Conservation (phyloP, 2,113 vertebrate species). For the Pterophyllum scalare region DNA sequence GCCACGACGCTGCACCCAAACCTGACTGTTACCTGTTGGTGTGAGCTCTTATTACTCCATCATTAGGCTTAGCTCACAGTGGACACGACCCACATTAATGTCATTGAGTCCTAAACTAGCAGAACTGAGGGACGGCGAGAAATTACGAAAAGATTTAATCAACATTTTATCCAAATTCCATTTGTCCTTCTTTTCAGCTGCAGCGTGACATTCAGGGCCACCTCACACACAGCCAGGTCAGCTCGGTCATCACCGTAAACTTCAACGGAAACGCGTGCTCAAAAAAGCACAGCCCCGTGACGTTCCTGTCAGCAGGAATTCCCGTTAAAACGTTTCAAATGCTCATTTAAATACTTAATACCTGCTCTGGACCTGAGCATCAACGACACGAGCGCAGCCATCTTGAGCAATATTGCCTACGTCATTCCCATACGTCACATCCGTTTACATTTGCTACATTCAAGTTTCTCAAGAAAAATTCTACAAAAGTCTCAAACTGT, state of each 20-base stretch:
- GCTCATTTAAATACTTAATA: constrained; percentile 1
- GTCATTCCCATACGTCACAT: constrained; percentile 24
- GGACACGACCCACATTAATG: background rate
- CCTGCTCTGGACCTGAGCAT: constrained; percentile 63
- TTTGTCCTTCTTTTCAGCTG: background rate
- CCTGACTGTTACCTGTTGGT: background rate
- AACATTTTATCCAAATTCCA: background rate
- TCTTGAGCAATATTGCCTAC: constrained; percentile 44
- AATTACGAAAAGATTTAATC: background rate
- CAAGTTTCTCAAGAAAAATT: fast-evolving
- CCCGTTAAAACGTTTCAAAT: background rate
- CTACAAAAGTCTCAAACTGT: background rate
- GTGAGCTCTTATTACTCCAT: background rate
- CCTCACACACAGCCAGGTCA: background rate
- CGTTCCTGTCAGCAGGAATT: background rate
- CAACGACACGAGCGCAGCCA: constrained; percentile 79
- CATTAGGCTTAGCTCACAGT: background rate
- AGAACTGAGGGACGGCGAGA: background rate
- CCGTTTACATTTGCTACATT: constrained; percentile 9
- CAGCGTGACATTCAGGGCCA: background rate
- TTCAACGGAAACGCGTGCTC: too few relatives aligned
- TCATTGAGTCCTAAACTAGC: background rate
- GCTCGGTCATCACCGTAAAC: background rate
- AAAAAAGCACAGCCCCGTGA: too few relatives aligned
- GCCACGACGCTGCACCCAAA: background rate